Evolutionary conservation across 2,888 invertebrate species (phyloP).

Genomic region (Sminthurinus aureus): DNA sequence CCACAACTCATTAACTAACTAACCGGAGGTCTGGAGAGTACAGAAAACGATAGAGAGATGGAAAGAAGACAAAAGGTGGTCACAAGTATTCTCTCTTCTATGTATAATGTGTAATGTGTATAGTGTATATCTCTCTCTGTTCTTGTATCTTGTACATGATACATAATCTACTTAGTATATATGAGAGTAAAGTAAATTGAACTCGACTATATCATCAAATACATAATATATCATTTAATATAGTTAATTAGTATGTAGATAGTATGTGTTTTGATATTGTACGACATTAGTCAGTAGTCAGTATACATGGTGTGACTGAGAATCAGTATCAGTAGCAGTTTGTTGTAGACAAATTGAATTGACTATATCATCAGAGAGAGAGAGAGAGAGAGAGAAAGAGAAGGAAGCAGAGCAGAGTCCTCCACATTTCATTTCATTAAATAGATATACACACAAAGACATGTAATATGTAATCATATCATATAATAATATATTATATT

Average conservation of each 20-base stretch:
- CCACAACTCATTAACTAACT: constrained; percentile 4
- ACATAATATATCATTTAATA: not conserved
- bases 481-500: not conserved
- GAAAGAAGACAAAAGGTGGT: constrained; percentile 35
- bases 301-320: too few relatives aligned
- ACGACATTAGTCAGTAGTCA: too few relatives aligned
- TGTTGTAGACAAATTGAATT: constrained; percentile 4
- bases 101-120: constrained; percentile 15
- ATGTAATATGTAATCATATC: not conserved
- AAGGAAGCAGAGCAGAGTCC: not conserved
- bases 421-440: too few relatives aligned
- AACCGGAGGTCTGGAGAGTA: constrained; percentile 2
- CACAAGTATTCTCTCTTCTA: not conserved
- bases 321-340: constrained; percentile 22
- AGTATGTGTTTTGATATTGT: too few relatives aligned
- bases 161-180: not conserved
- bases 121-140: constrained; percentile 3
- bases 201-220: constrained; percentile 12
- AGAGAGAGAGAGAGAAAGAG: constrained; percentile 4
- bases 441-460: not conserved
- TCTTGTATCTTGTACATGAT: not conserved
- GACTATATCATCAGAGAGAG: not conserved
- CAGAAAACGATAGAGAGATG: constrained; percentile 19
- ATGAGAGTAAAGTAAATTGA: constrained; percentile 24
- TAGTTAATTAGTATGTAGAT: too few relatives aligned